These are phyloP conservation scores for Tupiocoris notatus DNA, from an alignment of 2,888 invertebrate species.

Conservation along the genomic window DNA sequence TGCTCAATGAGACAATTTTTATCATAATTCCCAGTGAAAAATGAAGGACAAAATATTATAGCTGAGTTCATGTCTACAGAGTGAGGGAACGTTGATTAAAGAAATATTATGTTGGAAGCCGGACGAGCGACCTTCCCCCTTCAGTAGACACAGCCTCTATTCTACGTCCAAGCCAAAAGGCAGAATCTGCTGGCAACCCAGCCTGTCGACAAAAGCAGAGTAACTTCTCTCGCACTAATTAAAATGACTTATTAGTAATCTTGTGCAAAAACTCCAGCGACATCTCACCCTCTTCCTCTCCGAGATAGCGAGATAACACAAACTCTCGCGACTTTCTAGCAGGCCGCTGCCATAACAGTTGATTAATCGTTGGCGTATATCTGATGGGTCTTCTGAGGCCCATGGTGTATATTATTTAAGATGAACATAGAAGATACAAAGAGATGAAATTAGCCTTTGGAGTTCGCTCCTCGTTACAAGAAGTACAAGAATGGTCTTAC, in stretches of 20 bases:
- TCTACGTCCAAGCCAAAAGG: background rate
- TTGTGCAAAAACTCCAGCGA: slow-evolving; percentile 18
- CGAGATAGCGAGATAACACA: background rate
- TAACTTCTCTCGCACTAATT: slow-evolving; percentile 8
- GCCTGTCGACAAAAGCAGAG: background rate
- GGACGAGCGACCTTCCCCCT: background rate
- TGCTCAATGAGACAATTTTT: too few species aligned
- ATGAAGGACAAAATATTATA: background rate
- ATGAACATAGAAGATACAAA: too few species aligned
- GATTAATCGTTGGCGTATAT: background rate
- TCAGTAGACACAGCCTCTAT: background rate
- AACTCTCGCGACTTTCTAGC: background rate
- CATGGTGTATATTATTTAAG: background rate
- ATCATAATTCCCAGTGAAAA: background rate
- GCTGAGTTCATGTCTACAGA: background rate
- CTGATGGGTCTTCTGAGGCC: background rate
- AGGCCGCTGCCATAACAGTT: background rate
- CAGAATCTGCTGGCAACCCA: background rate
- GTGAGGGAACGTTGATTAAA: background rate
- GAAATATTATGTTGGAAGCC: background rate
- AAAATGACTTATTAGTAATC: slow-evolving; percentile 35
- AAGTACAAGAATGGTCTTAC: too few species aligned
- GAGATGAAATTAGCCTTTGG: too few species aligned
- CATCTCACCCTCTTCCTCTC: background rate
- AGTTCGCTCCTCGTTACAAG: too few species aligned